Percentiles rank a stretch among this genome's conserved stretches.
phyloP scores from a whole-genome alignment of 1,140 invertebrate genomes.

The Hyles vespertilio region DNA sequence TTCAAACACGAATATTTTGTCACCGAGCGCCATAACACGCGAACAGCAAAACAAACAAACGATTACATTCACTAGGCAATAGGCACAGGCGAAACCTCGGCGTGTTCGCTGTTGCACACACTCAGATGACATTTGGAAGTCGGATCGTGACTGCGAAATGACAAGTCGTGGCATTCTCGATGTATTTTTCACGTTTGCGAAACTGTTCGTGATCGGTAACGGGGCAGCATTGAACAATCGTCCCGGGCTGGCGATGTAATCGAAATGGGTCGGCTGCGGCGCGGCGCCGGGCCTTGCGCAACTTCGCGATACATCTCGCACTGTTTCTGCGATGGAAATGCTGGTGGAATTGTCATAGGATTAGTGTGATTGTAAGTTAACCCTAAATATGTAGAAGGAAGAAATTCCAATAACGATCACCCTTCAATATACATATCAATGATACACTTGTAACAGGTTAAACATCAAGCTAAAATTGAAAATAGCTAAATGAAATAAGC shows the following conservation, averaged over 20 bases:
- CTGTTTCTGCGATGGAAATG: constrained; percentile 4
- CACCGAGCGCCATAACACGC: not conserved
- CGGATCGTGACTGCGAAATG: constrained; percentile 63
- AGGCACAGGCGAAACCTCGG: not conserved
- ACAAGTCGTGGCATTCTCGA: constrained; percentile 72
- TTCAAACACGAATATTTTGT: no score
- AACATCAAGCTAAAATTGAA: no score
- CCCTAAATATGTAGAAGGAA: no score
- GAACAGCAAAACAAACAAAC: not conserved
- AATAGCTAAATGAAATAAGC: no score
- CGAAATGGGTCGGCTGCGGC: constrained; percentile 35
- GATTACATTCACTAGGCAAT: not conserved
- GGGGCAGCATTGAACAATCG: constrained; percentile 33
- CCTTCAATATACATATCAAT: no score
- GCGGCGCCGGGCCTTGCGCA: constrained; percentile 25
- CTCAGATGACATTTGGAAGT: constrained; percentile 34
- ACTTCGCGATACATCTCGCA: constrained; percentile 1
- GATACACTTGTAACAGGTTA: no score
- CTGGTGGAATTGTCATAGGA: not conserved
- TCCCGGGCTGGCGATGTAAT: constrained; percentile 41
- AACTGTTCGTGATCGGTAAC: constrained; percentile 60
- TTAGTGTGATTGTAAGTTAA: no score
- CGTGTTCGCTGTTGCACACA: constrained; percentile 20
- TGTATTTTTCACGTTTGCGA: constrained; percentile 68
- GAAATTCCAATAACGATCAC: no score